Conservation (phyloP, 2,797 vertebrate genomes). For the Xenops minutus region DNA sequence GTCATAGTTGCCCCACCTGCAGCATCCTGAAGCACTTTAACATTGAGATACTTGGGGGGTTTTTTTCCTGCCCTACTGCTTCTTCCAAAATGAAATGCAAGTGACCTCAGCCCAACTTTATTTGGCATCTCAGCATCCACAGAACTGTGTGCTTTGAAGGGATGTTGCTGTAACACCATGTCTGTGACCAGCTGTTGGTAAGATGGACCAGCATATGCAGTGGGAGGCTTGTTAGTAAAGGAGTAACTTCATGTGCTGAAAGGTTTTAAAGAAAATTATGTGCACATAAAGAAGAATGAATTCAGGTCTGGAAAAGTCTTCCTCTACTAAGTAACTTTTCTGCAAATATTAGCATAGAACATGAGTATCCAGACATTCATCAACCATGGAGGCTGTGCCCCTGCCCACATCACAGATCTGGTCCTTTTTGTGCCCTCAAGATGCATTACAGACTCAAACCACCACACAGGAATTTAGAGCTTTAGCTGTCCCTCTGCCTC, state of each 20-base stretch:
- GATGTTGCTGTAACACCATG: not conserved
- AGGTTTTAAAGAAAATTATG: not conserved
- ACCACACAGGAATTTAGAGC: not conserved
- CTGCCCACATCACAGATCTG: not conserved
- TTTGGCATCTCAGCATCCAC: not conserved
- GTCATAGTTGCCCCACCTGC: not conserved
- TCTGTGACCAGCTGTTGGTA: not conserved
- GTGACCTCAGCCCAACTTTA: not conserved
- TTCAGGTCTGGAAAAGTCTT: not conserved
- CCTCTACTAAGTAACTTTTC: not conserved
- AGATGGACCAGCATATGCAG: not conserved
- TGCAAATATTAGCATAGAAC: not conserved
- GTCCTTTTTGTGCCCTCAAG: not conserved
- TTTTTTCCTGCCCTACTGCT: not conserved
- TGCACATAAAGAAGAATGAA: not conserved
- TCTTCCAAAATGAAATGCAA: not conserved
- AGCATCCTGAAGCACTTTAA: not conserved
- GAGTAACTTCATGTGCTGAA: not conserved
- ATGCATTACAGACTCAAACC: not conserved
- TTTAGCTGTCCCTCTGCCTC: not conserved
- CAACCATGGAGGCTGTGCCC: not conserved
- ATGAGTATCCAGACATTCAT: not conserved
- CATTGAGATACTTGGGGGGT: accelerated
- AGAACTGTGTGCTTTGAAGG: not conserved
- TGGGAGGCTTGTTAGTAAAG: not conserved